phyloP scores from a whole-genome alignment of 2,888 invertebrate species.

The Pseudoips prasinana region DNA sequence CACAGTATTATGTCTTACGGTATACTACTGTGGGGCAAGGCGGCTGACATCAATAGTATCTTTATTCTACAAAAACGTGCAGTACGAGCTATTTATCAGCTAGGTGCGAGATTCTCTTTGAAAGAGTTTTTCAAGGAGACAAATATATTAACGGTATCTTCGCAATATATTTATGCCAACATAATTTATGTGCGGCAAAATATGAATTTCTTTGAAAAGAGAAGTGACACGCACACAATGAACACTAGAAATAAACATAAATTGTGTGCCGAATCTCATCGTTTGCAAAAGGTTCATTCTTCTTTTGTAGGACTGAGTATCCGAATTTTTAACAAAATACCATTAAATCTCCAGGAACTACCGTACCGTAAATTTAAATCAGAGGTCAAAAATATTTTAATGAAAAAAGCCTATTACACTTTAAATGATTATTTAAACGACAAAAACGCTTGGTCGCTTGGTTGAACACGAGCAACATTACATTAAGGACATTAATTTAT shows the following conservation, averaged over 20 bases:
- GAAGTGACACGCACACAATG: background rate
- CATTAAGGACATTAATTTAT: no score
- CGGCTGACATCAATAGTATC: conserved; percentile 14
- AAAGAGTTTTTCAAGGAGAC: background rate
- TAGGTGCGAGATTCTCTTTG: background rate
- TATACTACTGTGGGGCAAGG: conserved; percentile 16
- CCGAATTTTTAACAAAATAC: background rate
- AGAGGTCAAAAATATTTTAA: background rate
- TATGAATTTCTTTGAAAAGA: background rate
- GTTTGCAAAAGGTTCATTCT: background rate
- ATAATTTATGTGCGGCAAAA: background rate
- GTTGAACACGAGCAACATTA: no score
- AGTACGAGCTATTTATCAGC: conserved; percentile 13
- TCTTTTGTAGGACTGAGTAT: background rate
- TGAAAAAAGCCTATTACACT: no score
- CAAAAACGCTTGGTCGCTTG: background rate
- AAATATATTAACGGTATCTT: conserved; percentile 2
- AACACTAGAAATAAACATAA: background rate
- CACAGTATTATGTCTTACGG: conserved; percentile 19
- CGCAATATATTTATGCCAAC: conserved; percentile 1
- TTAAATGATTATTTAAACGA: background rate
- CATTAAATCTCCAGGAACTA: background rate
- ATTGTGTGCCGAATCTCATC: background rate
- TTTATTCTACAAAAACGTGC: conserved; percentile 10
- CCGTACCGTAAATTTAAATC: background rate